These are phyloP conservation scores for Trypoxylon attenuatum DNA, from an alignment of 2,888 invertebrate species.

Conservation along the genomic window DNA sequence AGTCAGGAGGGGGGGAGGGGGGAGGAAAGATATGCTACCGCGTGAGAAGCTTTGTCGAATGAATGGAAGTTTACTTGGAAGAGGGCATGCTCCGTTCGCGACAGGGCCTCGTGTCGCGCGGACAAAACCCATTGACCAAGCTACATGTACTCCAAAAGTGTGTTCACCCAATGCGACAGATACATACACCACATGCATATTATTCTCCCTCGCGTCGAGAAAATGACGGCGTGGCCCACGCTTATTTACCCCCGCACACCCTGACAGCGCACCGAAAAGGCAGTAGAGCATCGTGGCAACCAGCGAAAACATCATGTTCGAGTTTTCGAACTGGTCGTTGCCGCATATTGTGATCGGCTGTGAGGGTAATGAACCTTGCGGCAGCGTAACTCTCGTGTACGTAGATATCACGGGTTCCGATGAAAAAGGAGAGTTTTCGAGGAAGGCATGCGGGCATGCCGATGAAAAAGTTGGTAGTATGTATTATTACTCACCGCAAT, in stretches of 20 bases:
- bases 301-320: background rate
- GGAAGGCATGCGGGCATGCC: background rate
- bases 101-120: slow-evolving; percentile 23
- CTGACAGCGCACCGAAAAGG: background rate
- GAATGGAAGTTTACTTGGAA: slow-evolving; percentile 19
- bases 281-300: background rate
- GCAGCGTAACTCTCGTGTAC: slow-evolving; percentile 8
- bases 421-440: background rate
- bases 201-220: no score
- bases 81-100: slow-evolving; percentile 9
- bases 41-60: slow-evolving; percentile 7
- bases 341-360: background rate
- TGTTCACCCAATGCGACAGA: background rate
- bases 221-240: no score
- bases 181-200: background rate
- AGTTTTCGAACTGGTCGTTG: slow-evolving; percentile 4
- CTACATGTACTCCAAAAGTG: background rate
- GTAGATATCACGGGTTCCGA: no score
- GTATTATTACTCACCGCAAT: slow-evolving; percentile 70
- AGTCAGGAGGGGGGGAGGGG: no score
- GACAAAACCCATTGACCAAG: background rate
- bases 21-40: background rate
- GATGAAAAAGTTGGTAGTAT: slow-evolving; percentile 14
- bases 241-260: no score
- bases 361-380: slow-evolving; percentile 42